Base-by-base conservation (phyloP, 30 jellyfish, hydroid and myxozoan species). In the Aurelia coerulea region DNA sequence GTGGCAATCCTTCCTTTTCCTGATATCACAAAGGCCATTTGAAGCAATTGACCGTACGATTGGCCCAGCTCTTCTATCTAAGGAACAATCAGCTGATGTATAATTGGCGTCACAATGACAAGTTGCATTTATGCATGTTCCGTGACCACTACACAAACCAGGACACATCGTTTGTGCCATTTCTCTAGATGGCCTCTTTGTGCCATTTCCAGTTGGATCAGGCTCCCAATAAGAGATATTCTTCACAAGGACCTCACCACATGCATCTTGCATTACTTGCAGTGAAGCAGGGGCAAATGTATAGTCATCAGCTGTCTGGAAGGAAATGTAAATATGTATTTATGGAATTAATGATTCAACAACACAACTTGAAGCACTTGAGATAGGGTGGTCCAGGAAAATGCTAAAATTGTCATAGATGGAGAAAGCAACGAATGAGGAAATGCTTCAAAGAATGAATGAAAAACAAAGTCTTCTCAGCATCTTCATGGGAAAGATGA, bases 81-180 rank as follows among this genome's bases (percentile, higher is more conserved):
- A 50, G 64, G 94, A 85, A 52, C 94, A 85, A 51, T 88, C 96
- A n/a, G 88, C 67, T 51, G 89, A 75, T 4, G 83, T 52, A 32
- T 17, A 88, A 59, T 76, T 76, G 13, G 68, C 76, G 68, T 88
- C 76, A 62, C 96, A 88, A 41, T 23, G n/a, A 63, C 96, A 88
- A 10, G 74, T 88, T 32, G 75, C 83, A 10, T 88, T 79, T 32
- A 66, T 66, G 70, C 96, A 88, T 59, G 34, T 56, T 1, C 96
- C 96, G 17, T 88, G 39, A 11, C 96, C 96, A 54, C 86, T 88
- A 88, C 96, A 88, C n/a, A 65, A 62, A n/a, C 91, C 78, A 62
- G 96, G 96, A 69, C 96, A 88, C 33, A 88, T 68, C 1, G 86
- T 79, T 51, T 88, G 74, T 39, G 74, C 96, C 75, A 88, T 56